A percentile compares a stretch with the other conserved stretches of the same genome.
Evolutionary conservation across 1,140 invertebrate genomes (phyloP).

Genomic region (Ceratoteleas bidentatus): DNA sequence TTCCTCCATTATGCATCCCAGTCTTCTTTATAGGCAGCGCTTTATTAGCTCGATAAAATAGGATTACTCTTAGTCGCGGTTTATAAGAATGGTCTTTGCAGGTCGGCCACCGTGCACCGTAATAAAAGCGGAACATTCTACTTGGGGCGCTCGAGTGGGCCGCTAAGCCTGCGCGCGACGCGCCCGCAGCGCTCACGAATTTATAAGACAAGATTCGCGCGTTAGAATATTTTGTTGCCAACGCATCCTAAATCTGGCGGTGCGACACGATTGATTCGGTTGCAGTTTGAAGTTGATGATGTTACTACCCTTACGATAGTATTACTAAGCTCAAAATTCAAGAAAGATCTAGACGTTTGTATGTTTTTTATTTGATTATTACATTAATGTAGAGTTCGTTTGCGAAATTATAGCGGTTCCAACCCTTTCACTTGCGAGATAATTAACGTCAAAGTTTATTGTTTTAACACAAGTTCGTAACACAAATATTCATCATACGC

Average conservation of each 20-base stretch:
- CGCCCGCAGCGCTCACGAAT: slow-evolving; percentile 34
- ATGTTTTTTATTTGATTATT: no score
- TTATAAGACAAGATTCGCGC: slow-evolving; percentile 38
- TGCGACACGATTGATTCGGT: no score
- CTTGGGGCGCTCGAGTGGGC: slow-evolving; percentile 30
- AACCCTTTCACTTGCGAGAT: no score
- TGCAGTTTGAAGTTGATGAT: no score
- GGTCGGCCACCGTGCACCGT: slow-evolving; percentile 24
- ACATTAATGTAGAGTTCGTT: no score
- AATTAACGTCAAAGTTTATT: no score
- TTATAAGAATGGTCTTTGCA: slow-evolving; percentile 61
- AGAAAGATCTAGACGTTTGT: no score
- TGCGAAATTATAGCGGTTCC: no score
- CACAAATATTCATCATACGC: no score
- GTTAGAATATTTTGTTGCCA: slow-evolving; percentile 31
- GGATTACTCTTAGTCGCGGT: slow-evolving; percentile 64
- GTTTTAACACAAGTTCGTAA: no score
- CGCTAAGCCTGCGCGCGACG: slow-evolving; percentile 16
- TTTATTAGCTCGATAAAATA: slow-evolving; percentile 67
- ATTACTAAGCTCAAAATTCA: no score
- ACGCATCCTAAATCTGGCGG: neutral
- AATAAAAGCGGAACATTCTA: slow-evolving; percentile 55
- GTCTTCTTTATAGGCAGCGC: slow-evolving; percentile 61
- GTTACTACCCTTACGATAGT: no score
- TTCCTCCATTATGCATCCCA: slow-evolving; percentile 59